phyloP scores from a whole-genome alignment of 2,888 invertebrate genomes.

The Palloptera scutellata region DNA sequence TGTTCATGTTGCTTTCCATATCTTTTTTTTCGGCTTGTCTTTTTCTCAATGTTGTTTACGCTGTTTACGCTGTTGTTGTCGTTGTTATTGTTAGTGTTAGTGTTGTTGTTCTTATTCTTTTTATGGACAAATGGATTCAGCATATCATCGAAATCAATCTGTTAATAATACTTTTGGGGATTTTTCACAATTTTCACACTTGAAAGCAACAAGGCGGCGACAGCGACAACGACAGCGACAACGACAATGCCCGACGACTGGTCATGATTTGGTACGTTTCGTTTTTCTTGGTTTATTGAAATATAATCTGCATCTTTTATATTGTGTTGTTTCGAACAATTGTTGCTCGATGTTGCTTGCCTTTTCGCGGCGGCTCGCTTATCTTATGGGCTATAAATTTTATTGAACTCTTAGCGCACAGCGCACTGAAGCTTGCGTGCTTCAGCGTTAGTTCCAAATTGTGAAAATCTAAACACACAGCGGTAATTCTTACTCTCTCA shows the following conservation, averaged over 20 bases:
- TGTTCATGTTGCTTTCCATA: background rate
- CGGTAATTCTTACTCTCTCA: too few relatives aligned
- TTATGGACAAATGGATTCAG: conserved; percentile 38
- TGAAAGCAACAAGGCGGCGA: conserved; percentile 13
- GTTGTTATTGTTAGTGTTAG: conserved; percentile 9
- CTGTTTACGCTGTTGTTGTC: background rate
- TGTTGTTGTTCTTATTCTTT: conserved; percentile 16
- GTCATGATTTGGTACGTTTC: background rate
- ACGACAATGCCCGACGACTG: background rate
- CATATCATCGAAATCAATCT: conserved; percentile 52
- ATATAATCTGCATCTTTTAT: conserved; percentile 4
- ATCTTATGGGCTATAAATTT: conserved; percentile 34
- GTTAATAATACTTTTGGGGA: conserved; percentile 53
- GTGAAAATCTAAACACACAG: conserved; percentile 8
- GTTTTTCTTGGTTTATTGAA: background rate
- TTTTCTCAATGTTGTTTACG: conserved; percentile 6
- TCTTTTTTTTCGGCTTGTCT: conserved; percentile 4
- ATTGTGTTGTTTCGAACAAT: background rate
- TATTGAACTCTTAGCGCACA: conserved; percentile 30
- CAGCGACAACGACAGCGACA: background rate
- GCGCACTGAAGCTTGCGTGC: conserved; percentile 1
- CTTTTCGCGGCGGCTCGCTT: conserved; percentile 18
- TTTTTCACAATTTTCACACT: conserved; percentile 35
- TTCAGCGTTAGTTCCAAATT: conserved; percentile 2
- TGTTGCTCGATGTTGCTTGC: conserved; percentile 1